phyloP scores from a whole-genome alignment of 2,113 vertebrate genomes.

The Scartelaos histophorus region DNA sequence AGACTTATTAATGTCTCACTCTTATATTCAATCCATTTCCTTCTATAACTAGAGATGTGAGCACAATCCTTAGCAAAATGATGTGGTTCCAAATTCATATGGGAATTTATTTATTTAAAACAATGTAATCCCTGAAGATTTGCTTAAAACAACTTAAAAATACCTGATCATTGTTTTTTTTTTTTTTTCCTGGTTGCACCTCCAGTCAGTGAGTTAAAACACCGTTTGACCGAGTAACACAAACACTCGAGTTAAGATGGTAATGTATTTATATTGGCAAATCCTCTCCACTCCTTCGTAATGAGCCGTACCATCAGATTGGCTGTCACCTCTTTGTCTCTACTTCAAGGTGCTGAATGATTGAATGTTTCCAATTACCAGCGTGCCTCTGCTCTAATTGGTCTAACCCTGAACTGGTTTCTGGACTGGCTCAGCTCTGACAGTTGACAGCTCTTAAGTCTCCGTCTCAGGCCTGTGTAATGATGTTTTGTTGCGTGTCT shows the following conservation, averaged over 20 bases:
- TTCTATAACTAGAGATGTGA: no score
- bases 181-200: no score
- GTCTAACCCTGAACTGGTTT: slow-evolving; percentile 1
- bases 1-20: no score
- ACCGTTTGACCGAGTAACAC: neutral
- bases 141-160: no score
- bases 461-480: slow-evolving; percentile 60
- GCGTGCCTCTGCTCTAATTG: neutral
- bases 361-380: slow-evolving; percentile 41
- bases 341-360: slow-evolving; percentile 1
- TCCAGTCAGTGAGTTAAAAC: neutral
- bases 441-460: slow-evolving; percentile 63
- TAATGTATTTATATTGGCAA: slow-evolving; percentile 5
- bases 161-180: neutral
- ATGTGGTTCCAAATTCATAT: no score
- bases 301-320: slow-evolving; percentile 9
- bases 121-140: no score
- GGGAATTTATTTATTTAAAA: no score
- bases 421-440: slow-evolving; percentile 7
- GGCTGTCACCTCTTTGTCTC: slow-evolving; percentile 19
- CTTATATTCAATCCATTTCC: no score
- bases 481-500: slow-evolving; percentile 59
- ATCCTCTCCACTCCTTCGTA: neutral
- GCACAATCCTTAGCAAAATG: no score
- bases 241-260: slow-evolving; percentile 11